phyloP scores from a whole-genome alignment of 2,888 invertebrate genomes.

The Phaedon cochleariae region DNA sequence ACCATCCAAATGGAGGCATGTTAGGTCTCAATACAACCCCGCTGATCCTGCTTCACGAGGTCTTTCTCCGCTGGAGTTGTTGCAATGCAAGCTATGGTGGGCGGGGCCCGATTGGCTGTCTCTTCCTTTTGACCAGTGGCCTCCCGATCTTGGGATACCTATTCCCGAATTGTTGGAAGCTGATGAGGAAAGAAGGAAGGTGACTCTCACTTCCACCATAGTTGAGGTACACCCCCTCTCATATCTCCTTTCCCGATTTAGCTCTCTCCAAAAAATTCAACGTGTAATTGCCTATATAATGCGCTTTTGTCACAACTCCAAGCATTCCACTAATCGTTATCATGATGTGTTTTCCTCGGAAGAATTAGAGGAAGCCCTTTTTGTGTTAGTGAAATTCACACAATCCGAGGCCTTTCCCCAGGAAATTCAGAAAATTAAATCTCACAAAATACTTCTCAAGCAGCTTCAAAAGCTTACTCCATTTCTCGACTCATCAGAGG shows the following conservation, averaged over 20 bases:
- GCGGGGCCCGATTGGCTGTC: not conserved
- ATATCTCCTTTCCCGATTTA: too few species aligned
- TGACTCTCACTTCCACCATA: not conserved
- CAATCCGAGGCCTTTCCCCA: not conserved
- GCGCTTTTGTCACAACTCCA: too few species aligned
- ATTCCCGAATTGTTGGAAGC: not conserved
- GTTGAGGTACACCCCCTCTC: too few species aligned
- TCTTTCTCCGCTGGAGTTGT: not conserved
- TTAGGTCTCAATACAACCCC: not conserved
- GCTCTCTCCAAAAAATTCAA: too few species aligned
- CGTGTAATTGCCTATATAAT: too few species aligned
- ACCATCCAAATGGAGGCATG: not conserved
- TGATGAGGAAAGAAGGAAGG: not conserved
- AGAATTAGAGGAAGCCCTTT: not conserved
- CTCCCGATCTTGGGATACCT: not conserved
- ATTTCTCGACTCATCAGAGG: not conserved
- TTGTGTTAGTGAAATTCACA: not conserved
- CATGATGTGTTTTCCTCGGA: not conserved
- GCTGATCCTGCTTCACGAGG: not conserved
- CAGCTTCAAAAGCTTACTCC: not conserved
- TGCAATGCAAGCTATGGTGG: not conserved
- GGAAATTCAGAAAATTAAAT: not conserved
- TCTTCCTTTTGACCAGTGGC: not conserved
- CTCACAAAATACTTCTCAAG: not conserved
- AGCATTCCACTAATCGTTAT: not conserved